These are phyloP conservation scores for Antheraea pernyi DNA, from an alignment of 1,140 invertebrate species.

Conservation along the genomic window DNA sequence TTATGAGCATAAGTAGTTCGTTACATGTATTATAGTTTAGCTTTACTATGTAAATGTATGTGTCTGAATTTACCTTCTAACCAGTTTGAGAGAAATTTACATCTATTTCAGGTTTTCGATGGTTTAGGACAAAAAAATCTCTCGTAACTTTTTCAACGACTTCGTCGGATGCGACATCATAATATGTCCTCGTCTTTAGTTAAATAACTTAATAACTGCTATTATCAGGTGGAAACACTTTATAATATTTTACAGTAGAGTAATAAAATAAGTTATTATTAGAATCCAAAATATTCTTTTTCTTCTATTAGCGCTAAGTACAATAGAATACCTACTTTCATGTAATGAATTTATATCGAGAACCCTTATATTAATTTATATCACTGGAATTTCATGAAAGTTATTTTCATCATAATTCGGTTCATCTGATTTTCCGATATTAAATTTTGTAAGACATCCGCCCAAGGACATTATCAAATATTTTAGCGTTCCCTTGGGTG, in stretches of 20 bases:
- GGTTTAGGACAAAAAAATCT: not conserved
- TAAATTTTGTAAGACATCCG: not conserved
- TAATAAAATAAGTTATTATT: no score
- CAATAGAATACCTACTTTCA: not conserved
- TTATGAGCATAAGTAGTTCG: conserved; percentile 32
- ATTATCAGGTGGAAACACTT: no score
- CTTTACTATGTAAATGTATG: not conserved
- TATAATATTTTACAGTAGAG: no score
- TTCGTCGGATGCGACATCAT: no score
- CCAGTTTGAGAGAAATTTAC: not conserved
- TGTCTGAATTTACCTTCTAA: not conserved
- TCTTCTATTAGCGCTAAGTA: no score
- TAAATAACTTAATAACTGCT: no score
- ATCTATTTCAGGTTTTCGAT: not conserved
- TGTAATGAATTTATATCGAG: not conserved
- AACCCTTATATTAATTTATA: not conserved
- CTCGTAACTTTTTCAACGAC: not conserved
- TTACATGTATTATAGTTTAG: conserved; percentile 21
- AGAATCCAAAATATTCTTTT: no score
- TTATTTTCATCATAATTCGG: not conserved
- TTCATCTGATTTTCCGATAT: not conserved
- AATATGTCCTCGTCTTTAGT: no score
- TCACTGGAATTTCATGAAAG: not conserved
- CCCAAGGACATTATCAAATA: not conserved
- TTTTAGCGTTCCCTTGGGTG: not conserved